phyloP scores from a whole-genome alignment of 2,888 invertebrate species.

The Cremastobaeus sp. region DNA sequence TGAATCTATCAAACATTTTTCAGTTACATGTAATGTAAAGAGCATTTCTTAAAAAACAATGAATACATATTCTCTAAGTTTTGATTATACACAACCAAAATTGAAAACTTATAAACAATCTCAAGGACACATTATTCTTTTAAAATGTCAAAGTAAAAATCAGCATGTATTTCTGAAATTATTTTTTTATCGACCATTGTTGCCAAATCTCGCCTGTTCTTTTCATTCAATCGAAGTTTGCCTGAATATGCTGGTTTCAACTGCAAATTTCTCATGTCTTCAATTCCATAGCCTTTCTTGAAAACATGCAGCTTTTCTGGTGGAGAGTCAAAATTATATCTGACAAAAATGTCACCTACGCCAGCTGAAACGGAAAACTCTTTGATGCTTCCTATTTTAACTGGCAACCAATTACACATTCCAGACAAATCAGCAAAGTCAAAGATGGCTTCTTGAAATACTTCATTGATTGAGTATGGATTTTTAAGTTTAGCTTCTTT shows the following conservation, averaged over 20 bases:
- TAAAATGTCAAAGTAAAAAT: background rate
- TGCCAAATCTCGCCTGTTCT: background rate
- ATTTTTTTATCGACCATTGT: background rate
- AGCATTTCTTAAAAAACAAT: no score
- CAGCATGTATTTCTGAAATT: background rate
- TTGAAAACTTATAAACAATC: no score
- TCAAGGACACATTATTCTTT: no score
- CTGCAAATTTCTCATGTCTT: background rate
- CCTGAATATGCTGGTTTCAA: background rate
- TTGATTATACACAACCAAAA: no score
- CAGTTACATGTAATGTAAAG: no score
- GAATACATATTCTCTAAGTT: no score
- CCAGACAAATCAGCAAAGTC: background rate
- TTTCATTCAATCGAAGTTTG: background rate
- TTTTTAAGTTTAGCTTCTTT: conserved; percentile 28
- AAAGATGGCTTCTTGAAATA: background rate
- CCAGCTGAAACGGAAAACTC: background rate
- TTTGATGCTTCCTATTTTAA: background rate
- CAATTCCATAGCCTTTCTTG: background rate
- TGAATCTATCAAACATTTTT: no score
- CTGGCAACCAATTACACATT: background rate
- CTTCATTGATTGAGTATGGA: background rate
- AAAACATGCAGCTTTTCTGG: background rate
- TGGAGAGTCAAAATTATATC: background rate
- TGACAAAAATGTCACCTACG: background rate